Evolutionary conservation across 2,797 vertebrate species (phyloP), one percentile per base, ranked within the genome.

Genomic region (Glossophaga mutica): DNA sequence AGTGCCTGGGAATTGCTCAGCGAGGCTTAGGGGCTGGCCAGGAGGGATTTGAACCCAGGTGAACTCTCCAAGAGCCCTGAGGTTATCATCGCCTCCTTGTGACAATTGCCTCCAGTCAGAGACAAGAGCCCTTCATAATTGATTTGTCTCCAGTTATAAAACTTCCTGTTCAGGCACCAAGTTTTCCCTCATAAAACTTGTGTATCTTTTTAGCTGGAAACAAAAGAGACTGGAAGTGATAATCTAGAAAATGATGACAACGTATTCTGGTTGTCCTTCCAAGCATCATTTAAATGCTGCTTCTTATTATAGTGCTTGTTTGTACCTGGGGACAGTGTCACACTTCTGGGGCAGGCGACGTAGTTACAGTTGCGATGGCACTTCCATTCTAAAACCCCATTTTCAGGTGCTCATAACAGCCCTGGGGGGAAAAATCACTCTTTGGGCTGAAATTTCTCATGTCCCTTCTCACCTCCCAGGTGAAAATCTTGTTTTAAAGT

Each of bases 341-440:
- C 3, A 14, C 90, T 88, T 92, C 46, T 34, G 2, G 0, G 0
- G 55, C 90, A 73, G 0, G 46, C 88, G 65, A 70, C 83, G 95
- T 97, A 98, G 98, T 98, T 97, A 93, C 0, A 83, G 92, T 90
- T 97, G 96, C 26, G 39, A 93, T 97, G 95, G 96, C 81, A 87
- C 91, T 97, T 98, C 97, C 97, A 94, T 98, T 98, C 94, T 95
- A 97, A 98, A 95, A 86, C 90, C 74, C 73, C 55, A 59, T 97
- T 95, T 97, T 96, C 96, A 79, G 91, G 96, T 89, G 44, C 93
- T 96, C 18, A 46, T 95, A 96, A 95, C 52, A 85, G 96, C 94
- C 82, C 76, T 37, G 95, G 87, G 94, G 46, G 84, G 78, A 44
- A 93, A 39, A 94, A 71, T 88, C 90, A 91, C 94, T 96, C 95